A percentile compares a stretch with the other conserved stretches of the same genome.
Conservation (phyloP, 2,797 vertebrate genomes). For the Lycodopsis pacificus region DNA sequence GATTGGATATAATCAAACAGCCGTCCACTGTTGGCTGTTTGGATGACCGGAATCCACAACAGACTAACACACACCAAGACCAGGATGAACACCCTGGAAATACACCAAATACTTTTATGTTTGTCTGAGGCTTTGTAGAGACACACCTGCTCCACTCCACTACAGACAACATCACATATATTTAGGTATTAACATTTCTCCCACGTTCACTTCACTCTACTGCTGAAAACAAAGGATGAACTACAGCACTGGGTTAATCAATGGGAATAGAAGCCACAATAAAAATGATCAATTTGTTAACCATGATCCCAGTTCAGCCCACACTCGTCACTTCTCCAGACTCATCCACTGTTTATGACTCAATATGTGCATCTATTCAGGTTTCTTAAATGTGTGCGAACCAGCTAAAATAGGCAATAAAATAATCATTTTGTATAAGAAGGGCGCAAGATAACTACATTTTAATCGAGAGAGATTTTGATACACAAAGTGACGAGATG, state of each 20-base stretch:
- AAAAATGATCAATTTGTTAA: neutral
- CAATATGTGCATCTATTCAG: no score
- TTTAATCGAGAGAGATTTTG: no score
- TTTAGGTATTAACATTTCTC: no score
- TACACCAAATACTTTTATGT: neutral
- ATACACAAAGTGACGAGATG: no score
- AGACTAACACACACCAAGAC: conserved; percentile 90
- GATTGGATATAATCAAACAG: conserved; percentile 96
- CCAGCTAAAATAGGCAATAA: no score
- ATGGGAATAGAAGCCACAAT: neutral
- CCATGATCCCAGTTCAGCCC: neutral
- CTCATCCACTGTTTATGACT: no score
- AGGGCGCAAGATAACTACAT: no score
- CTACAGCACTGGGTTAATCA: neutral
- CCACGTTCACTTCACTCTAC: no score
- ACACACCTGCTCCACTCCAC: neutral
- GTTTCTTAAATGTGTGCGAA: no score
- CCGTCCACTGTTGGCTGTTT: conserved; percentile 92
- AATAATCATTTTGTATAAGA: no score
- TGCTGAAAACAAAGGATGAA: neutral
- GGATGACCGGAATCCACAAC: conserved; percentile 95
- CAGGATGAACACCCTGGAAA: conserved; percentile 89
- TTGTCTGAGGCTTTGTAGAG: no score
- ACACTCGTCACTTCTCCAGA: no score
- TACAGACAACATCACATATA: neutral